Percentiles rank a stretch among this genome's conserved stretches.
These are phyloP conservation scores for Paedocypris sp. DNA, from an alignment of 2,113 vertebrate species.

Conservation along the genomic window DNA sequence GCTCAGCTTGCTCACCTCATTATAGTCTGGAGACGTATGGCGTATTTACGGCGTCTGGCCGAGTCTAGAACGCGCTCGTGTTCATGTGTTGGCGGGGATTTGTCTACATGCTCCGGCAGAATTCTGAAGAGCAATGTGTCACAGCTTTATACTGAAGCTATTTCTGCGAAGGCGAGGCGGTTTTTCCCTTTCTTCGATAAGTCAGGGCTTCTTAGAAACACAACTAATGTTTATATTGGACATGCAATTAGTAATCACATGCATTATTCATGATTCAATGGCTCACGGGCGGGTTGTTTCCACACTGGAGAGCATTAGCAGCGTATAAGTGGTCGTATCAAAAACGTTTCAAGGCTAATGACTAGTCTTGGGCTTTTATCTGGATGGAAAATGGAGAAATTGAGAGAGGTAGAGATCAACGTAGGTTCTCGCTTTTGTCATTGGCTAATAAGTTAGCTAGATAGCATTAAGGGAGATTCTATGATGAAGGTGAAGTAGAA, in stretches of 20 bases:
- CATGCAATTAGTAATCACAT: constrained; percentile 33
- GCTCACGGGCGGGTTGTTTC: constrained; percentile 48
- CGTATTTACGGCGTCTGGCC: background rate
- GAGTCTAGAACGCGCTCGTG: background rate
- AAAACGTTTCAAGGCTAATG: constrained; percentile 60
- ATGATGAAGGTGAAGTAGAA: too few species aligned
- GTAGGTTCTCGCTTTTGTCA: background rate
- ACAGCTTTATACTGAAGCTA: background rate
- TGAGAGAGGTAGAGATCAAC: background rate
- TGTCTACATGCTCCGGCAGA: constrained; percentile 6
- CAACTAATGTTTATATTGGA: constrained; percentile 15
- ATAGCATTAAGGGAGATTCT: too few species aligned
- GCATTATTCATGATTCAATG: constrained; percentile 34
- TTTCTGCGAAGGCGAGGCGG: background rate
- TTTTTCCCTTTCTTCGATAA: background rate
- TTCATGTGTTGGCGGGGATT: background rate
- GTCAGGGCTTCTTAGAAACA: constrained; percentile 1
- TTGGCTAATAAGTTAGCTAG: too few species aligned
- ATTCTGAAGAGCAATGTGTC: background rate
- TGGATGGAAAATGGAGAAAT: constrained; percentile 24
- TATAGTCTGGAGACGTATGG: background rate
- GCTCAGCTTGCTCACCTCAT: background rate
- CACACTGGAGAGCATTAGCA: constrained; percentile 48
- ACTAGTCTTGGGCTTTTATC: constrained; percentile 44
- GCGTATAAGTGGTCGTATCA: constrained; percentile 51